These are phyloP conservation scores for Poecilia velifera DNA, from an alignment of 2,797 vertebrate genomes.

Conservation along the genomic window DNA sequence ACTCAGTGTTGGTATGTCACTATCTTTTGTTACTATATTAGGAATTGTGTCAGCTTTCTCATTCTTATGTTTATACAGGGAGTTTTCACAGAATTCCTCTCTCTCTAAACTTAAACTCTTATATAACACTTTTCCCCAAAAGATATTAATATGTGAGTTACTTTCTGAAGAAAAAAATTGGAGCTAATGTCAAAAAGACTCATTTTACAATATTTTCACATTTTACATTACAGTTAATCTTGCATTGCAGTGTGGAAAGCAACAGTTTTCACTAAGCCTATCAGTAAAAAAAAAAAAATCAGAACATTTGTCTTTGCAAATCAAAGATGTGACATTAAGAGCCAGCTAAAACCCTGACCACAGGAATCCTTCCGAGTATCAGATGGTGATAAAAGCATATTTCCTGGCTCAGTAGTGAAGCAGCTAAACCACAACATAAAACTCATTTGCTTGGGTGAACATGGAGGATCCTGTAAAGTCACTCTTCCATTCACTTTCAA, in stretches of 20 bases:
- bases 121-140: not conserved
- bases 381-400: constrained; percentile 47
- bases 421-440: constrained; percentile 54
- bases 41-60: not conserved
- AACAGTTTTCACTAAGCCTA: not conserved
- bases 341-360: constrained; percentile 18
- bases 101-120: not conserved
- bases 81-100: not conserved
- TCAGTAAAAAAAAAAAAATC: not conserved
- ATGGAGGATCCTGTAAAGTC: constrained; percentile 22
- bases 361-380: constrained; percentile 27
- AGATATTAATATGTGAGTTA: not conserved
- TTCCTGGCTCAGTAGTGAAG: constrained; percentile 36
- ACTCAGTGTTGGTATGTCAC: not conserved
- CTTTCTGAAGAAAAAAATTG: not conserved
- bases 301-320: constrained; percentile 14
- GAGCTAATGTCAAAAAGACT: not conserved
- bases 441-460: constrained; percentile 45
- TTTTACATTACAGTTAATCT: not conserved
- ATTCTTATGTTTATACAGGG: not conserved
- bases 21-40: not conserved
- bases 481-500: constrained; percentile 37
- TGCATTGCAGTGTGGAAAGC: not conserved
- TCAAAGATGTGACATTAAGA: constrained; percentile 15
- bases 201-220: not conserved